phyloP scores from a whole-genome alignment of 2,797 vertebrate genomes.

The Antrozous pallidus region DNA sequence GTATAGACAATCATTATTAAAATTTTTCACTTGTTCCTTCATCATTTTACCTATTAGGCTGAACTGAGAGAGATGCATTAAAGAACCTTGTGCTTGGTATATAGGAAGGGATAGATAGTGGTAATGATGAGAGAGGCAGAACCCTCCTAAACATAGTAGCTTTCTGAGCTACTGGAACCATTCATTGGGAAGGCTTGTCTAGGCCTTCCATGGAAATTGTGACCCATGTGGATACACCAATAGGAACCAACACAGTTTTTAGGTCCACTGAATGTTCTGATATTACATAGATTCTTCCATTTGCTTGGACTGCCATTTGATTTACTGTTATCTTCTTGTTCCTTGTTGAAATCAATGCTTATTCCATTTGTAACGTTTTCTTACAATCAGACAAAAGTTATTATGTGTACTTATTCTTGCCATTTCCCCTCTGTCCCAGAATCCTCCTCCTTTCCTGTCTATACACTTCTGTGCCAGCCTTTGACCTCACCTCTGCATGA shows the following conservation, averaged over 20 bases:
- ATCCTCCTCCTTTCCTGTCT: background rate
- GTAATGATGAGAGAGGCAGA: background rate
- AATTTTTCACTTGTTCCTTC: background rate
- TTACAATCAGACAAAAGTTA: background rate
- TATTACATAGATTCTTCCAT: background rate
- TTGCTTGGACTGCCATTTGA: background rate
- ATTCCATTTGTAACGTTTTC: background rate
- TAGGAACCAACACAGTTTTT: fast-evolving
- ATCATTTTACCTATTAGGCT: background rate
- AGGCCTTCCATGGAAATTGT: background rate
- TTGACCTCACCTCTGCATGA: background rate
- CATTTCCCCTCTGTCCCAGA: background rate
- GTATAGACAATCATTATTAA: background rate
- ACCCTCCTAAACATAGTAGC: background rate
- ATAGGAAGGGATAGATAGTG: background rate
- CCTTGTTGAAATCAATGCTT: background rate
- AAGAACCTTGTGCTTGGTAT: background rate
- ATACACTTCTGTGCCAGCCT: background rate
- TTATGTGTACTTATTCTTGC: background rate
- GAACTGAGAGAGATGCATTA: background rate
- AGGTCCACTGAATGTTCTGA: background rate
- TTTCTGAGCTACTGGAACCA: background rate
- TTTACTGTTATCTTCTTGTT: background rate
- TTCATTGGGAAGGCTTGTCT: background rate
- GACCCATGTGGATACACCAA: background rate